A percentile compares a stretch with the other conserved stretches of the same genome.
phyloP scores from a whole-genome alignment of 2,797 vertebrate genomes.

The Tarsius wallacei region DNA sequence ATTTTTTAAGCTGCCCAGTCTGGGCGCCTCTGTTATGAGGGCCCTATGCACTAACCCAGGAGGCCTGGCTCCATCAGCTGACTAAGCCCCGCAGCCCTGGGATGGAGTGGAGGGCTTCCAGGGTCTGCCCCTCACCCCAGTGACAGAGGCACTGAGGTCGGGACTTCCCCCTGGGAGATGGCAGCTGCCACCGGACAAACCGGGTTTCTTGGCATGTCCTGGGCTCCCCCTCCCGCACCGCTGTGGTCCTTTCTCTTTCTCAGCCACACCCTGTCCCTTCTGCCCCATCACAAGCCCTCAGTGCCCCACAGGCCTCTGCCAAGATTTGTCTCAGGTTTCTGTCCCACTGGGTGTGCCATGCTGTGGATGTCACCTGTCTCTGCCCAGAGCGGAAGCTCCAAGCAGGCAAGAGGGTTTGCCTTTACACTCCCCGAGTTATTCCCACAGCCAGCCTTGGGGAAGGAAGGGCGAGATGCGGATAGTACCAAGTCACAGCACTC shows the following conservation, averaged over 20 bases:
- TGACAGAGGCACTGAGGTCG: fast-evolving
- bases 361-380: background rate
- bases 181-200: fast-evolving
- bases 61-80: fast-evolving
- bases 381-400: background rate
- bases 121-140: background rate
- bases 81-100: fast-evolving
- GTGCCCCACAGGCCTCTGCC: fast-evolving
- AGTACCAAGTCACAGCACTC: background rate
- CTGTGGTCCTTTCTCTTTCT: background rate
- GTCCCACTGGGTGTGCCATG: fast-evolving
- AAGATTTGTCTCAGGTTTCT: no score
- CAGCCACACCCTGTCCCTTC: no score
- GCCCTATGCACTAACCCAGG: fast-evolving
- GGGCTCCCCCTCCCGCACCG: background rate
- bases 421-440: fast-evolving
- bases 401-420: fast-evolving
- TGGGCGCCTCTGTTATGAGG: fast-evolving
- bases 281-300: background rate
- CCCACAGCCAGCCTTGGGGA: background rate
- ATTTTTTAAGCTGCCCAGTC: no score
- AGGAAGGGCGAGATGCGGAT: background rate
- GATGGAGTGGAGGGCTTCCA: background rate
- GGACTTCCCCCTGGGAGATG: background rate
- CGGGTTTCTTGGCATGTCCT: background rate